Conservation (phyloP, 2,113 vertebrate species). For the Paramormyrops kingsleyae region DNA sequence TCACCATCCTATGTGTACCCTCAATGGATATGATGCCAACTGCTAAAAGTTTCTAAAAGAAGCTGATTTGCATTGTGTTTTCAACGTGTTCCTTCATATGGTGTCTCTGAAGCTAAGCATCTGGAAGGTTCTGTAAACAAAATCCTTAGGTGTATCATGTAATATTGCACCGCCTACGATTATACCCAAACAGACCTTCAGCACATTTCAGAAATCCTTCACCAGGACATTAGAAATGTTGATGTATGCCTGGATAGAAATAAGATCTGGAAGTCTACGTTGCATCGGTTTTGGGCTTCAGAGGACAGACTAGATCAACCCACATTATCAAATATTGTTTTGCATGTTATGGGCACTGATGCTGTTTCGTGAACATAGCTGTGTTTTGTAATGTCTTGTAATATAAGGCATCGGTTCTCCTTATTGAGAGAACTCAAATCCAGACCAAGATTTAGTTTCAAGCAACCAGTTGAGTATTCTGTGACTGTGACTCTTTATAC, state of each 20-base stretch:
- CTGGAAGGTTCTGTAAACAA: not conserved
- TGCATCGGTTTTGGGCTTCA: not conserved
- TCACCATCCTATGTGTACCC: not conserved
- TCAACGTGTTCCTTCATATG: not conserved
- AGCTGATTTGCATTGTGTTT: not conserved
- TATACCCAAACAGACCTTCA: not conserved
- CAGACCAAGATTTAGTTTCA: not conserved
- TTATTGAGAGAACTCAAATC: not conserved
- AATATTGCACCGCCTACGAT: not conserved
- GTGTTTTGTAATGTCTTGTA: not conserved
- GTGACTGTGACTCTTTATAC: not conserved
- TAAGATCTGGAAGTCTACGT: not conserved
- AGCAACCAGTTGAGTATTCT: not conserved
- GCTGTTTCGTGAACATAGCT: not conserved
- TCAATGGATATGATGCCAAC: not conserved
- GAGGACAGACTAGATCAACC: not conserved
- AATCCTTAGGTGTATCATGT: not conserved
- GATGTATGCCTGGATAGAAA: not conserved
- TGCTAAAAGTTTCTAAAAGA: not conserved
- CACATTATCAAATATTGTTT: not conserved
- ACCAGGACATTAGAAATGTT: not conserved
- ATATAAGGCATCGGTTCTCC: not conserved
- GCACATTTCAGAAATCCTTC: not conserved
- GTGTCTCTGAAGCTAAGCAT: not conserved
- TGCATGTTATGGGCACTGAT: not conserved